phyloP scores from a whole-genome alignment of 2,797 vertebrate genomes.

The Dendrocincla tyrannina region DNA sequence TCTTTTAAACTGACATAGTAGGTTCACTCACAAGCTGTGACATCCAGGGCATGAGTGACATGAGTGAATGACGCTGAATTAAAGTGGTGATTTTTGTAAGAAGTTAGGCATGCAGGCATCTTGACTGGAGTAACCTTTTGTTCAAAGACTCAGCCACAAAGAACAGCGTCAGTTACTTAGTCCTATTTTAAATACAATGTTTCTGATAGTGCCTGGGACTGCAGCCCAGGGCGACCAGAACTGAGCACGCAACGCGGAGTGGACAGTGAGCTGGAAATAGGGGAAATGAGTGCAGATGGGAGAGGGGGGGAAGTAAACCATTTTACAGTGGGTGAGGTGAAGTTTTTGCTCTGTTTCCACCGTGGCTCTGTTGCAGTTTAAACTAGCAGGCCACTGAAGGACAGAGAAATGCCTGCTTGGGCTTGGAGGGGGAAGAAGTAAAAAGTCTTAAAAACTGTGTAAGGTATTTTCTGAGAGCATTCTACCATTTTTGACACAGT shows the following conservation, averaged over 20 bases:
- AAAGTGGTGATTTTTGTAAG: not conserved
- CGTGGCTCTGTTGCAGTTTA: not conserved
- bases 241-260: not conserved
- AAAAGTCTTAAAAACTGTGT: not conserved
- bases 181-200: not conserved
- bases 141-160: not conserved
- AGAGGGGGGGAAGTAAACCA: not conserved
- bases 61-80: not conserved
- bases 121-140: not conserved
- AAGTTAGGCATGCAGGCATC: not conserved
- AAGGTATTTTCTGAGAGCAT: not conserved
- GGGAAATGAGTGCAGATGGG: not conserved
- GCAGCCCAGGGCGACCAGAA: not conserved
- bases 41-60: not conserved
- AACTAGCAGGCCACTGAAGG: not conserved
- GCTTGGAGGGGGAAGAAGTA: not conserved
- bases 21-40: not conserved
- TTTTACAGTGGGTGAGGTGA: not conserved
- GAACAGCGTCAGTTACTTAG: not conserved
- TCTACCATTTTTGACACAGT: not conserved
- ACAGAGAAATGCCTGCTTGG: not conserved
- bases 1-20: not conserved
- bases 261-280: not conserved
- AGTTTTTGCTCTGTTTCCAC: not conserved
- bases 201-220: not conserved